Evolutionary conservation across 2,113 vertebrate species (phyloP), one percentile per base, ranked within the genome.

Genomic region (Vanacampus margaritifer): DNA sequence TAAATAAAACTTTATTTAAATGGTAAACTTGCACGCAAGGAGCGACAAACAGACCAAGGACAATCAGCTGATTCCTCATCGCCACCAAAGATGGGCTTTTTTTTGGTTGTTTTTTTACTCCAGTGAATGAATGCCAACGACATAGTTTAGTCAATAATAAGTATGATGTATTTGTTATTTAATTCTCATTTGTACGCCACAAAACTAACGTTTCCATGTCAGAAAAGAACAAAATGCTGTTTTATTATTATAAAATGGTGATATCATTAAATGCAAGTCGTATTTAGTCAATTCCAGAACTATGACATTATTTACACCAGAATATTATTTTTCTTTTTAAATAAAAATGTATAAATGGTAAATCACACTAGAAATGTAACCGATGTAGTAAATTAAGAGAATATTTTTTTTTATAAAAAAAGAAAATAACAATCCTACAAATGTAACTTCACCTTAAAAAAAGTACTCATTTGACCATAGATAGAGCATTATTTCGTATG

Each of bases 31-130:
- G 65, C 69, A 68, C 0, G 26, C 23, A 68, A 57, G 35, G 59
- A 60, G 65, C 46, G 58, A 23, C 43, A 28, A 76, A 71, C 32
- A 65, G 45, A 79, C 28, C 19, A 45, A 63, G 41, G 48, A 78
- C 45, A 62, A 73, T 53, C 19, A 3, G 6, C 36, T 50, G 28
- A 23, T 46, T 17, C 66, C 51, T 68, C 61, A 48, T 68, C 5
- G 32, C 32, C 23, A 24, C 60, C 60, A 62, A 62, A 62, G 60
- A 59, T 9, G 10, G 1, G 17, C 17, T 35, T 36, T 11, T 56
- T 56, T 50, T 8, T 16, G n/a, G n/a, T n/a, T 23, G 14, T 17
- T 57, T 57, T 57, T 57, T 14, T 8, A 17, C 26, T 57, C 26
- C 24, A 32, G 26, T 57, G 26, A 57, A 56, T 56, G 53, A 57